Percentiles rank a stretch among this genome's conserved stretches.
Evolutionary conservation across 1,140 invertebrate genomes (phyloP).

Genomic region (Battus philenor): DNA sequence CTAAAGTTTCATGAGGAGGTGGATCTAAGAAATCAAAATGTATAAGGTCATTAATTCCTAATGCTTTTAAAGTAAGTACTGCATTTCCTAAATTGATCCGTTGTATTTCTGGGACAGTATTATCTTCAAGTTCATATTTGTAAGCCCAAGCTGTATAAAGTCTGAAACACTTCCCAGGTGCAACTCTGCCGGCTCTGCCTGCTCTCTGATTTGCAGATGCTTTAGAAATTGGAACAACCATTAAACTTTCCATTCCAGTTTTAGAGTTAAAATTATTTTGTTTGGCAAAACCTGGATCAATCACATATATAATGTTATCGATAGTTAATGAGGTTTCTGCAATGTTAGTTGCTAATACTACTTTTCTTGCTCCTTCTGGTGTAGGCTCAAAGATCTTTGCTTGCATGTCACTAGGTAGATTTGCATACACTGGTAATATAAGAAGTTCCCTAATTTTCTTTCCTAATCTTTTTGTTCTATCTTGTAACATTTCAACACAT

Average conservation of each 20-base stretch:
- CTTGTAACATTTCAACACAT: conserved; percentile 94
- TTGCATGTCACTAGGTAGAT: conserved; percentile 99
- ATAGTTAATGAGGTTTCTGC: conserved; percentile 99
- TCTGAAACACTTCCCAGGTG: conserved; percentile 98
- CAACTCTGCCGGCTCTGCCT: conserved; percentile 93
- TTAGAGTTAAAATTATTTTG: conserved; percentile 99
- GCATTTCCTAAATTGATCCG: conserved; percentile 98
- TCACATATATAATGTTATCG: conserved; percentile 99
- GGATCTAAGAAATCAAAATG: conserved; percentile 99
- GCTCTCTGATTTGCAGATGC: conserved; percentile 96
- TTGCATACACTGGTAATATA: conserved; percentile 98
- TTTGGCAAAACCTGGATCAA: conserved; percentile 99
- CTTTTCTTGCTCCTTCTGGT: conserved; percentile 95
- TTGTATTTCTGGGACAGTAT: conserved; percentile 98
- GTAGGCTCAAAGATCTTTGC: conserved; percentile 98
- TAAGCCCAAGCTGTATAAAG: conserved; percentile 98
- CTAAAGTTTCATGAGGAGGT: conserved; percentile 97
- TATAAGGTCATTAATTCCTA: conserved; percentile 98
- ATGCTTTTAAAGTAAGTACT: conserved; percentile 96
- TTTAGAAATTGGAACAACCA: conserved; percentile 98
- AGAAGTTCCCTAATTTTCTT: conserved; percentile 95
- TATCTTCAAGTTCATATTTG: conserved; percentile 98
- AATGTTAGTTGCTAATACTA: conserved; percentile 98
- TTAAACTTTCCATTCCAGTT: conserved; percentile 98
- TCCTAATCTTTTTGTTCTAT: conserved; percentile 92